Evolutionary conservation across 2,113 vertebrate species (phyloP).

Genomic region (Etheostoma spectabile): DNA sequence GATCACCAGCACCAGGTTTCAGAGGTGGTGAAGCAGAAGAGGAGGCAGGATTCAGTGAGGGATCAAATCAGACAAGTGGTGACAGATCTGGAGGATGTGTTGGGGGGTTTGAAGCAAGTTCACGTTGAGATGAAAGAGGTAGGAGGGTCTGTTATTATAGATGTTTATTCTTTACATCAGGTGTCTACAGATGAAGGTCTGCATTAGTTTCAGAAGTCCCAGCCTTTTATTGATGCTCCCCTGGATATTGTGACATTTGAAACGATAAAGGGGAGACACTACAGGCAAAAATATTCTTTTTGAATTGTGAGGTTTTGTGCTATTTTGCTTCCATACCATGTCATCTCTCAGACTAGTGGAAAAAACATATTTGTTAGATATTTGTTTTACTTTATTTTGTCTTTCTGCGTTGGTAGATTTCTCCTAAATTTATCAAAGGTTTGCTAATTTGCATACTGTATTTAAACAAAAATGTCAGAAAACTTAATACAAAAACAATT

Average conservation of each 20-base stretch:
- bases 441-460: too few relatives aligned
- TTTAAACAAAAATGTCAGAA: too few relatives aligned
- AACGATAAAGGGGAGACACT: constrained; percentile 11
- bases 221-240: constrained; percentile 27
- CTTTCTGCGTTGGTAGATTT: too few relatives aligned
- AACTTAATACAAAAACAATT: too few relatives aligned
- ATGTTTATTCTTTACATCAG: constrained; percentile 37
- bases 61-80: constrained; percentile 86
- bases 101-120: constrained; percentile 86
- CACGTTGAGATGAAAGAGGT: constrained; percentile 88
- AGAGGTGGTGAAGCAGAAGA: constrained; percentile 56
- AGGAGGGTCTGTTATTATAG: constrained; percentile 59
- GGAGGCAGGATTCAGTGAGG: constrained; percentile 73
- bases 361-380: too few relatives aligned
- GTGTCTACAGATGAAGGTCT: constrained; percentile 33
- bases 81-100: constrained; percentile 83
- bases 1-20: constrained; percentile 21
- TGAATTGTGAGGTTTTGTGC: too few relatives aligned
- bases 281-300: too few relatives aligned
- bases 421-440: too few relatives aligned
- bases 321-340: too few relatives aligned
- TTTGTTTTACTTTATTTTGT: too few relatives aligned
- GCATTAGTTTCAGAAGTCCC: constrained; percentile 24
- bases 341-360: too few relatives aligned
- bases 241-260: constrained; percentile 55